Evolutionary conservation across 2,888 invertebrate genomes (phyloP).

Genomic region (Pachliopta kotzebuea): DNA sequence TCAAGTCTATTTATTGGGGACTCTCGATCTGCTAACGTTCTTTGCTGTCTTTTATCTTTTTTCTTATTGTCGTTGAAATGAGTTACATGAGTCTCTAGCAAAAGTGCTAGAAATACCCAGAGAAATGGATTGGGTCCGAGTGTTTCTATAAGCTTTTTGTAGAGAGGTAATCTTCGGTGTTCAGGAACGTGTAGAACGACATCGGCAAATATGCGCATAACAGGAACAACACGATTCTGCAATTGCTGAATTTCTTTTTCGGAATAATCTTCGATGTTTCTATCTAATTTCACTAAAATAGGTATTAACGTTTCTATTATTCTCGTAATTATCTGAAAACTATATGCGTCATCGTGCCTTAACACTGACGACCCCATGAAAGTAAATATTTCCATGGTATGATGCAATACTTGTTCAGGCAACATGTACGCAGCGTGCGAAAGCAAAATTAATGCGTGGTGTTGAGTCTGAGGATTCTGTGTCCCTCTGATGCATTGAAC

Average conservation of each 20-base stretch:
- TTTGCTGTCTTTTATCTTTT: conserved; percentile 50
- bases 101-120: conserved; percentile 85
- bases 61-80: conserved; percentile 75
- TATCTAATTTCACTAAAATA: conserved; percentile 83
- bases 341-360: conserved; percentile 96
- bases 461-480: conserved; percentile 96
- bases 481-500: conserved; percentile 95
- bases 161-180: conserved; percentile 91
- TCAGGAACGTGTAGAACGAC: conserved; percentile 95
- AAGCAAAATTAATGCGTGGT: conserved; percentile 93
- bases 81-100: conserved; percentile 86
- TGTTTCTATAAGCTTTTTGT: conserved; percentile 88
- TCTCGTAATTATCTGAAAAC: conserved; percentile 94
- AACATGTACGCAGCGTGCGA: conserved; percentile 88
- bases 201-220: conserved; percentile 94
- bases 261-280: conserved; percentile 55
- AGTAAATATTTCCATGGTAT: conserved; percentile 98
- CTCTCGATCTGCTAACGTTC: conserved; percentile 63
- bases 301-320: conserved; percentile 95
- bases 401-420: conserved; percentile 92
- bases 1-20: conserved; percentile 81
- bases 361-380: conserved; percentile 97
- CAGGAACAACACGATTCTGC: conserved; percentile 79
- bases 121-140: conserved; percentile 83
- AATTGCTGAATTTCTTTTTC: conserved; percentile 62